phyloP scores from a whole-genome alignment of 2,113 vertebrate species.

The Corydoras maculifer region DNA sequence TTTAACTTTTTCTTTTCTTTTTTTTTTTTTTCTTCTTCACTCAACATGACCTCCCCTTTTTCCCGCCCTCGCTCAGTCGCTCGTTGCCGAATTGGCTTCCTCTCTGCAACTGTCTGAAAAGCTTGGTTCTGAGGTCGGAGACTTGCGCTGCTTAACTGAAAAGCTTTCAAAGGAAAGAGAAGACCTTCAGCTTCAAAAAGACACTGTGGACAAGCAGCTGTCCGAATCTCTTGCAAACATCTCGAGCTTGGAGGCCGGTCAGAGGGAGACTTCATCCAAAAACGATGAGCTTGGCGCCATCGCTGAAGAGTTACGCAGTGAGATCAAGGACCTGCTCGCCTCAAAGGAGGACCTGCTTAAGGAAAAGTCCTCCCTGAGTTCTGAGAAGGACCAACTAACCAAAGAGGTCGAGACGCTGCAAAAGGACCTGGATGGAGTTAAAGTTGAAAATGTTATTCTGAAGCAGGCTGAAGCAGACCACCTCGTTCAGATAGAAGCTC shows the following conservation, averaged over 20 bases:
- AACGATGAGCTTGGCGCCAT: slow-evolving; percentile 66
- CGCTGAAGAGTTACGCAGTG: slow-evolving; percentile 58
- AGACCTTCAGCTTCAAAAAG: slow-evolving; percentile 71
- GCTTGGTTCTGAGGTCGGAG: slow-evolving; percentile 81
- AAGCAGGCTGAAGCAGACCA: slow-evolving; percentile 49
- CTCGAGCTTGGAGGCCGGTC: slow-evolving; percentile 59
- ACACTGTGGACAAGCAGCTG: slow-evolving; percentile 64
- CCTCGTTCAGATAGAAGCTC: slow-evolving; percentile 56
- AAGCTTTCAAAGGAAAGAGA: slow-evolving; percentile 67
- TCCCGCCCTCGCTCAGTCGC: slow-evolving; percentile 75
- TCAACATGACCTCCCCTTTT: slow-evolving; percentile 66
- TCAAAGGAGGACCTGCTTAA: slow-evolving; percentile 55
- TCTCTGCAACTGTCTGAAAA: slow-evolving; percentile 80
- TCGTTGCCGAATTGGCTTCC: slow-evolving; percentile 87
- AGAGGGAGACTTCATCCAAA: slow-evolving; percentile 59
- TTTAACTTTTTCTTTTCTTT: slow-evolving; percentile 33
- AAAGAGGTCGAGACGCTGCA: slow-evolving; percentile 57
- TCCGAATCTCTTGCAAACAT: slow-evolving; percentile 66
- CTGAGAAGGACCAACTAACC: slow-evolving; percentile 59
- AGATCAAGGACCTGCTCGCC: slow-evolving; percentile 63
- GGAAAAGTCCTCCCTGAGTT: slow-evolving; percentile 51
- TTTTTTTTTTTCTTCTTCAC: slow-evolving; percentile 52
- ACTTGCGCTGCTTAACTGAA: slow-evolving; percentile 77
- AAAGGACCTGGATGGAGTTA: slow-evolving; percentile 57
- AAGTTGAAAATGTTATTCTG: slow-evolving; percentile 62